Evolutionary conservation across 2,888 invertebrate species (phyloP).

Genomic region (Craniophora ligustri): DNA sequence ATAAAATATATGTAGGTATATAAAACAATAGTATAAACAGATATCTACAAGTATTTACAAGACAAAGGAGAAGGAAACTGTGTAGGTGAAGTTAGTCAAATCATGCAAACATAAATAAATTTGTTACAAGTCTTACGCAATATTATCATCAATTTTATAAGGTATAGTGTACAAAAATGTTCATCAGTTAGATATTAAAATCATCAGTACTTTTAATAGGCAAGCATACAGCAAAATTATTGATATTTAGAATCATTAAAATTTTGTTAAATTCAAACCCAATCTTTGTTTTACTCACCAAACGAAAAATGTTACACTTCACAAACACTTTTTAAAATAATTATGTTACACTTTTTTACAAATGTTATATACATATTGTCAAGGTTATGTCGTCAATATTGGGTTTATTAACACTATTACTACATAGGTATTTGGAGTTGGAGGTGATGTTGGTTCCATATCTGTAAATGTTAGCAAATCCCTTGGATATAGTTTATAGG

Average conservation of each 20-base stretch:
- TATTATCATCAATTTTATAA: neutral
- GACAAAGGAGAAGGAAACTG: constrained; percentile 10
- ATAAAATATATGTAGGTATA: constrained; percentile 1
- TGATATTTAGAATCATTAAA: constrained; percentile 41
- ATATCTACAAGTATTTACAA: constrained; percentile 33
- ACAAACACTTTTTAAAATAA: constrained; percentile 48
- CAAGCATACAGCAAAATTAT: constrained; percentile 49
- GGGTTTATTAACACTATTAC: constrained; percentile 16
- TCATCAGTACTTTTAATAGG: constrained; percentile 56
- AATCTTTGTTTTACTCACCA: constrained; percentile 57
- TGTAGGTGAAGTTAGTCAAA: constrained; percentile 29
- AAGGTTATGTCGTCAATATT: neutral
- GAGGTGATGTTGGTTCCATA: neutral
- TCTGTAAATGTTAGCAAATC: constrained; percentile 20
- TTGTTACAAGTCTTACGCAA: neutral
- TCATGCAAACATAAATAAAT: constrained; percentile 19
- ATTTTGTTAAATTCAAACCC: constrained; percentile 41
- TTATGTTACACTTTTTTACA: constrained; percentile 25
- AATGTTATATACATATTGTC: constrained; percentile 27
- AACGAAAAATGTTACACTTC: constrained; percentile 47
- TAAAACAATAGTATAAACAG: constrained; percentile 14
- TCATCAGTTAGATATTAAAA: constrained; percentile 37
- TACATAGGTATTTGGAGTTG: constrained; percentile 16
- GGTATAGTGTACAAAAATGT: constrained; percentile 17
- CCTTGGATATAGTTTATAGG: constrained; percentile 17